Evolutionary conservation across 2,888 invertebrate species (phyloP).

Genomic region (Mythimna ferrago): DNA sequence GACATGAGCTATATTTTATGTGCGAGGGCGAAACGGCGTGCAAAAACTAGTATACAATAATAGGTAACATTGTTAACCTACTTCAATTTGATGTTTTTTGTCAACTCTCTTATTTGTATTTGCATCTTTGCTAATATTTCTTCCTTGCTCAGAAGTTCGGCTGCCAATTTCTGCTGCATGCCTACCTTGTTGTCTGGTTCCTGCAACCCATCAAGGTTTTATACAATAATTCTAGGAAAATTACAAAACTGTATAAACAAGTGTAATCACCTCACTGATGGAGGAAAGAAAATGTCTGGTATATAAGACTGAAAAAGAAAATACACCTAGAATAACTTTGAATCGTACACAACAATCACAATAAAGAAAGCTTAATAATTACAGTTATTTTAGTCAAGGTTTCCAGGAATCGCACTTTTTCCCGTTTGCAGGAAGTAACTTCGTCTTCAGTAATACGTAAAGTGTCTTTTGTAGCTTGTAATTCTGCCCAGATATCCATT

Average conservation of each 20-base stretch:
- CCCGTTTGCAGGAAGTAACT: slow-evolving; percentile 80
- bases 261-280: slow-evolving; percentile 70
- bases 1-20: too few species aligned
- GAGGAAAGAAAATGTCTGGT: slow-evolving; percentile 76
- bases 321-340: slow-evolving; percentile 41
- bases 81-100: slow-evolving; percentile 86
- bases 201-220: slow-evolving; percentile 68
- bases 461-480: slow-evolving; percentile 85
- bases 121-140: slow-evolving; percentile 86
- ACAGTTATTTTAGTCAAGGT: slow-evolving; percentile 85
- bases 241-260: slow-evolving; percentile 32
- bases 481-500: slow-evolving; percentile 85
- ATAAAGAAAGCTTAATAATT: slow-evolving; percentile 60
- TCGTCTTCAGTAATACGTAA: slow-evolving; percentile 85
- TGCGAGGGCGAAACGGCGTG: too few species aligned
- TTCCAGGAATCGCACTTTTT: slow-evolving; percentile 86
- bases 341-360: slow-evolving; percentile 1
- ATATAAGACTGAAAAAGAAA: slow-evolving; percentile 82
- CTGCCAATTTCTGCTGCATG: slow-evolving; percentile 87
- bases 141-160: slow-evolving; percentile 86
- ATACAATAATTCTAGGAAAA: slow-evolving; percentile 12
- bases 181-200: slow-evolving; percentile 85
- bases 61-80: slow-evolving; percentile 64
- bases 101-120: slow-evolving; percentile 83
- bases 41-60: too few species aligned